phyloP scores from a whole-genome alignment of 2,113 vertebrate genomes.

The Nettapus auritus region DNA sequence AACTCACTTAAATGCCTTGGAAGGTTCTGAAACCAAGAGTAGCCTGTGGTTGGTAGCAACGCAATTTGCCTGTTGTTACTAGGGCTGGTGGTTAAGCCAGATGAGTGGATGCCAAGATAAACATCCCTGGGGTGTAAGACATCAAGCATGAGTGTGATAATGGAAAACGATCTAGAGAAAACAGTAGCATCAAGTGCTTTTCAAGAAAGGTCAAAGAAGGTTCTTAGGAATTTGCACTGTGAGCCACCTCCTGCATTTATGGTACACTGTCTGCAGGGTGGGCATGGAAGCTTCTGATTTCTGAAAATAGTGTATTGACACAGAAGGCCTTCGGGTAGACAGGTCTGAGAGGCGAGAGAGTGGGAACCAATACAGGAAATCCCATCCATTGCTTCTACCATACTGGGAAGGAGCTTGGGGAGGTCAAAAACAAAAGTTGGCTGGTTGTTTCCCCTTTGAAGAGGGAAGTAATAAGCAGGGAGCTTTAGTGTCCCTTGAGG shows the following conservation, averaged over 20 bases:
- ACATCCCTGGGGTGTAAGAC: neutral
- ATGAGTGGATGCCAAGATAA: neutral
- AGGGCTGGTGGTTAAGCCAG: neutral
- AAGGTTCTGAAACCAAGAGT: neutral
- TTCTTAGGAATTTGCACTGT: neutral
- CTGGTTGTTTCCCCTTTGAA: neutral
- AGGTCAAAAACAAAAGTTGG: neutral
- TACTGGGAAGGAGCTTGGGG: neutral
- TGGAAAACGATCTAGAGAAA: neutral
- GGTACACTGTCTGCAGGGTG: neutral
- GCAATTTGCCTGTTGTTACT: neutral
- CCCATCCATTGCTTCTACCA: neutral
- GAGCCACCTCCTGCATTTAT: neutral
- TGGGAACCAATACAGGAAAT: neutral
- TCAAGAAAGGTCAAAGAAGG: neutral
- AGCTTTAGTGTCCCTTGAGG: neutral
- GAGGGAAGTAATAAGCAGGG: neutral
- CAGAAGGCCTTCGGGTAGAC: neutral
- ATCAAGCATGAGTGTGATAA: neutral
- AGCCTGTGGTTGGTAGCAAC: neutral
- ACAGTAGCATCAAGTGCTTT: neutral
- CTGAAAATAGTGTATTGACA: neutral
- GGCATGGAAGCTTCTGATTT: neutral
- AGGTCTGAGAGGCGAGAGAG: neutral
- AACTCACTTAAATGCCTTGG: neutral